Base-by-base conservation (phyloP, 2,797 vertebrate species). In the Acomys russatus region DNA sequence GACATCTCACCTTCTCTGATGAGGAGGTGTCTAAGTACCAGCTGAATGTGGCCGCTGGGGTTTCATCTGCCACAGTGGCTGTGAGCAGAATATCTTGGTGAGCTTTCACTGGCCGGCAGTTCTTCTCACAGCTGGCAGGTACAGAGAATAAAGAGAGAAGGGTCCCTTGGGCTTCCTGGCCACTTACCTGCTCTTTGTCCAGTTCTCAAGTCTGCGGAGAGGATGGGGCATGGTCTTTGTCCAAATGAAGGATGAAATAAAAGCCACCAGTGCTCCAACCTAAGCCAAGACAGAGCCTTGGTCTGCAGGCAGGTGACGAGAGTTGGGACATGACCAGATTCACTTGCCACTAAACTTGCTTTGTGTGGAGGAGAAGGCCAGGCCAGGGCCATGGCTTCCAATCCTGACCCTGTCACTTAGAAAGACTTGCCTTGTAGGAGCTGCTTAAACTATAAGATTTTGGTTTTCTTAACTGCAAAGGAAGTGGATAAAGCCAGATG, bases 11-110 rank as follows among this genome's bases (percentile, higher is more conserved):
- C 98, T 98, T 98, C 38, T 30, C 96, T 35, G 80, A 91, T 35
- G 97, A 97, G 0, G 95, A 92, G 15, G 92, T 96, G 44, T 98
- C 98, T 86, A 98, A 97, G 96, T 99, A 99, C 98, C 99, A 99
- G 88, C 92, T 98, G 73, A 98, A 99, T 2, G 6, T 14, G 9
- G 91, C 79, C 0, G 2, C 63, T 0, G 96, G 63, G 38, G 89
- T 79, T 44, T 88, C 96, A 3, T 97, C 77, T 66, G 76, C 97
- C 96, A 86, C 44, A 28, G 98, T 96, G 88, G 98, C 98, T 1
- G 86, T 97, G 90, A 99, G 94, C 82, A 96, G 73, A 28, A 98
- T 54, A 0, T 98, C 98, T 12, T 97, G 80, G 0, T 96, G 92
- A 0, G 92, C 1, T 7, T 98, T 97, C 70, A 98, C 94, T n/a